Percentiles rank a stretch among this genome's conserved stretches.
phyloP scores from a whole-genome alignment of 1,140 invertebrate genomes.

The Popillia japonica region DNA sequence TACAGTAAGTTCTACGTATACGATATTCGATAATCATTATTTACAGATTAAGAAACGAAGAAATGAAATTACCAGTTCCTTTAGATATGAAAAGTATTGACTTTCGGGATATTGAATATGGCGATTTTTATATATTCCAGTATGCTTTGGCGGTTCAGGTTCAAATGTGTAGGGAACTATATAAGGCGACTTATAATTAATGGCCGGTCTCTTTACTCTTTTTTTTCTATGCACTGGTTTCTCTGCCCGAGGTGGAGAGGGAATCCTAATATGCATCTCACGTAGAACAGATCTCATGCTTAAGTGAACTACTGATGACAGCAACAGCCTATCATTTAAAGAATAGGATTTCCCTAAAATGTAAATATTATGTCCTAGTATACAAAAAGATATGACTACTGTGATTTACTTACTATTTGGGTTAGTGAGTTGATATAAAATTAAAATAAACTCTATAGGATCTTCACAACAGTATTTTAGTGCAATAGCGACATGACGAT shows the following conservation, averaged over 20 bases:
- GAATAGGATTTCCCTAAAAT: constrained; percentile 43
- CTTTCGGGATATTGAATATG: constrained; percentile 52
- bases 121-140: constrained; percentile 51
- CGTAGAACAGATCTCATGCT: constrained; percentile 52
- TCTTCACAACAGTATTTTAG: constrained; percentile 49
- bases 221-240: constrained; percentile 5
- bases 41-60: background rate
- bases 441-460: constrained; percentile 55
- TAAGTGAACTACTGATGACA: constrained; percentile 55
- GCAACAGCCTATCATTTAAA: constrained; percentile 50
- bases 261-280: constrained; percentile 57
- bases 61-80: constrained; percentile 44
- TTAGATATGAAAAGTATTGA: constrained; percentile 55
- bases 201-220: constrained; percentile 31
- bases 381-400: background rate
- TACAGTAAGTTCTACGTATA: too few species aligned
- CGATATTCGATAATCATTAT: too few species aligned
- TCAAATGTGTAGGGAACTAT: constrained; percentile 50
- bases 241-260: constrained; percentile 53
- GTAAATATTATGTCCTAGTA: constrained; percentile 4
- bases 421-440: constrained; percentile 54
- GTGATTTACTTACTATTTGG: constrained; percentile 41
- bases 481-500: constrained; percentile 47
- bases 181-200: constrained; percentile 50
- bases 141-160: constrained; percentile 45